These are phyloP conservation scores for Lithobates pipiens DNA, from an alignment of 2,797 vertebrate species.

Conservation along the genomic window DNA sequence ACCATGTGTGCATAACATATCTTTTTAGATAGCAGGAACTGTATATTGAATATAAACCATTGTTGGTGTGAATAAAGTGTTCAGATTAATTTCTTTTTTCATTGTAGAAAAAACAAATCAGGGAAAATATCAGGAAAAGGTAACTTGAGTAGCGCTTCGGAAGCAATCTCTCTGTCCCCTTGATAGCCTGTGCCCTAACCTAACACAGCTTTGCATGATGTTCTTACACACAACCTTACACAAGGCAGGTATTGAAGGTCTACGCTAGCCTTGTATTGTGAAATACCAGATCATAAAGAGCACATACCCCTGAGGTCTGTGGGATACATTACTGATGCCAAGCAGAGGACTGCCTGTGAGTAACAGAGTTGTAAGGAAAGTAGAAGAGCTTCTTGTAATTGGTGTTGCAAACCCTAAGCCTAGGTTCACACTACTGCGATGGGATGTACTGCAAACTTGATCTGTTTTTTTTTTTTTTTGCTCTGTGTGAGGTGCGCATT, in stretches of 20 bases:
- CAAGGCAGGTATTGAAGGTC: neutral
- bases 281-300: neutral
- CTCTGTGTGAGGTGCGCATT: too few relatives aligned
- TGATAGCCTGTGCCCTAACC: constrained; percentile 40
- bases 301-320: neutral
- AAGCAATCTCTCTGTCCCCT: constrained; percentile 45
- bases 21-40: neutral
- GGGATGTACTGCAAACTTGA: too few relatives aligned
- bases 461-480: too few relatives aligned
- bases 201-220: constrained; percentile 34
- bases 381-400: neutral
- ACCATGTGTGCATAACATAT: neutral
- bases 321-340: neutral
- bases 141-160: constrained; percentile 68
- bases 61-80: neutral
- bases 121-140: constrained; percentile 81
- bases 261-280: neutral
- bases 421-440: too few relatives aligned
- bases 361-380: neutral
- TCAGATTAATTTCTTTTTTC: constrained; percentile 60
- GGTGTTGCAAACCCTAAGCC: neutral
- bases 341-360: neutral
- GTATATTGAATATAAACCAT: neutral
- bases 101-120: constrained; percentile 84
- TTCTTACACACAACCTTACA: neutral